phyloP scores from a whole-genome alignment of 2,797 vertebrate genomes.

The Myiothlypis coronata region DNA sequence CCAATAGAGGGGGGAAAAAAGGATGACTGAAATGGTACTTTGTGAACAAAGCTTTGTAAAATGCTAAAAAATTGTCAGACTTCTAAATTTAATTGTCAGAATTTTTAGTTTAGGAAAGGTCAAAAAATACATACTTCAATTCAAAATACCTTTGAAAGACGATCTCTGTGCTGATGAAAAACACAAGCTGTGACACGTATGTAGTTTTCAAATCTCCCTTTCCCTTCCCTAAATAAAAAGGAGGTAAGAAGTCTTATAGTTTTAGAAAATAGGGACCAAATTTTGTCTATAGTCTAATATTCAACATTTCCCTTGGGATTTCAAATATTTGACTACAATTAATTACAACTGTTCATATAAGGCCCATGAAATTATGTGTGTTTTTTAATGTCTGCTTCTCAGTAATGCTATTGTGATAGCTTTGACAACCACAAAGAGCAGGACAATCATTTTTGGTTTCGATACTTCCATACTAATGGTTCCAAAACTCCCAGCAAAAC shows the following conservation, averaged over 20 bases:
- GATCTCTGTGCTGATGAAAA: not conserved
- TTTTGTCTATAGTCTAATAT: not conserved
- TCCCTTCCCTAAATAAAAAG: not conserved
- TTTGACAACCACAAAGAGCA: not conserved
- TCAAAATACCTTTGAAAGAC: not conserved
- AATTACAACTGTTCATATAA: not conserved
- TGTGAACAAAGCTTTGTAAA: not conserved
- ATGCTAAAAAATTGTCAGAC: not conserved
- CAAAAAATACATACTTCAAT: not conserved
- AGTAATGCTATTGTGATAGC: not conserved
- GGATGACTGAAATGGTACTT: not conserved
- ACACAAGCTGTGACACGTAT: not conserved
- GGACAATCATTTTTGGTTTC: not conserved
- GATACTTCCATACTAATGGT: not conserved
- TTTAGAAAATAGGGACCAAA: not conserved
- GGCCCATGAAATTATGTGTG: not conserved
- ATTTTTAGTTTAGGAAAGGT: not conserved
- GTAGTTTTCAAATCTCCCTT: not conserved
- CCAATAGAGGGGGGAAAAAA: not conserved
- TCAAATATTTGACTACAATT: not conserved
- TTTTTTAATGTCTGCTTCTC: not conserved
- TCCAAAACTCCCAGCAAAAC: not conserved
- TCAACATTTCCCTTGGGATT: not conserved
- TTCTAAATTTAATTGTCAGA: not conserved
- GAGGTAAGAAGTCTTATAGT: not conserved